Evolutionary conservation across 1,140 invertebrate species (phyloP).

Genomic region (Anastatus disparis): DNA sequence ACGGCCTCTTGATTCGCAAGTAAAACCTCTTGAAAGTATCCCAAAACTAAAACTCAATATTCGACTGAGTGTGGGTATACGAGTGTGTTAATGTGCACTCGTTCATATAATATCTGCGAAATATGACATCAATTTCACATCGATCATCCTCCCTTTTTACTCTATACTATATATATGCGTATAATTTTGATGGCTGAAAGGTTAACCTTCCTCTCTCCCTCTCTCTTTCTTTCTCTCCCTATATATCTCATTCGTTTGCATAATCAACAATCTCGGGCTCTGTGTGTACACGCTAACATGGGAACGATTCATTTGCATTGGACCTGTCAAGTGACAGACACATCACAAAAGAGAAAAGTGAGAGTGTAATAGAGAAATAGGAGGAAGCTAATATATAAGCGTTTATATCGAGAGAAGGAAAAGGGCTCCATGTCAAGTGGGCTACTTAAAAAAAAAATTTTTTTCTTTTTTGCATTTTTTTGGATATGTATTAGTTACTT

Average conservation of each 20-base stretch:
- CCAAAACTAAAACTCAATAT: background rate
- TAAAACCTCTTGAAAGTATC: no score
- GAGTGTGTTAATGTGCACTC: no score
- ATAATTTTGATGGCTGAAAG: conserved; percentile 20
- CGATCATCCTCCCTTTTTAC: no score
- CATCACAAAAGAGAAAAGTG: conserved; percentile 1
- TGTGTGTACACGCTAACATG: background rate
- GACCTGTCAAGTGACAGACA: conserved; percentile 22
- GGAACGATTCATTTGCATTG: conserved; percentile 34
- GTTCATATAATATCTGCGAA: background rate
- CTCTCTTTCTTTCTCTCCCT: no score
- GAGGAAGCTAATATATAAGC: no score
- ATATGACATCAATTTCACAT: background rate
- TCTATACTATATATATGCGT: background rate
- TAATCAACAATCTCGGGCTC: conserved; percentile 29
- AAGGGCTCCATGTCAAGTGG: background rate
- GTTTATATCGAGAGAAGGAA: no score
- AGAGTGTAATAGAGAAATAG: conserved; percentile 17
- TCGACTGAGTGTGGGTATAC: background rate
- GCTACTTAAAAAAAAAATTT: no score
- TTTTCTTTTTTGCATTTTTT: no score
- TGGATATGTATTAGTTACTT: no score
- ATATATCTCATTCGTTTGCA: no score
- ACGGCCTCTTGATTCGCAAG: no score
- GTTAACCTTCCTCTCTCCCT: background rate